A percentile compares a stretch with the other conserved stretches of the same genome.
Evolutionary conservation across 2,113 vertebrate genomes (phyloP).

Genomic region (Vidua chalybeata): DNA sequence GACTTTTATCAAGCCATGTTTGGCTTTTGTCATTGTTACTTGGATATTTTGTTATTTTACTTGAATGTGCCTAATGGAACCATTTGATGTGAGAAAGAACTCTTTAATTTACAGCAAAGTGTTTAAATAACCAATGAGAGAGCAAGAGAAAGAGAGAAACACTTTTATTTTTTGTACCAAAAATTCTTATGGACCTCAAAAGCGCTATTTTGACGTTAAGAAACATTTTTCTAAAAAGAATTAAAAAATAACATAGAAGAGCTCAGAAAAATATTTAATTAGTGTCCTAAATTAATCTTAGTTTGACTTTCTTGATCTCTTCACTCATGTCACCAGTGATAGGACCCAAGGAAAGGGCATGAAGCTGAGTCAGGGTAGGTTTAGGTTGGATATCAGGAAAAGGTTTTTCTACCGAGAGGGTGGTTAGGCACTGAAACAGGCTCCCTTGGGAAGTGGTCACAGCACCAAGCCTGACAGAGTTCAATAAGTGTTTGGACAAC

Average conservation of each 20-base stretch:
- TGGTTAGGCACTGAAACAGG: background rate
- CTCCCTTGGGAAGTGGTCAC: background rate
- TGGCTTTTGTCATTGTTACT: constrained; percentile 84
- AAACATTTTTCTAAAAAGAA: constrained; percentile 68
- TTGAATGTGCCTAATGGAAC: constrained; percentile 89
- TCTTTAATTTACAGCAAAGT: constrained; percentile 79
- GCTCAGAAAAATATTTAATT: constrained; percentile 54
- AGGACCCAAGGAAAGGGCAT: background rate
- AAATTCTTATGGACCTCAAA: constrained; percentile 81
- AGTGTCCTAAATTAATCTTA: constrained; percentile 65
- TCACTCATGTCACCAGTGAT: background rate
- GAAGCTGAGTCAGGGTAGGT: background rate
- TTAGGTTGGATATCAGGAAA: background rate
- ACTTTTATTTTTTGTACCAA: constrained; percentile 83
- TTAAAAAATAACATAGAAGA: constrained; percentile 50
- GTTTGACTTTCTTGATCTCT: constrained; percentile 56
- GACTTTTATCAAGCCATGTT: constrained; percentile 88
- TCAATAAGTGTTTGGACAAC: background rate
- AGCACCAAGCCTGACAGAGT: background rate
- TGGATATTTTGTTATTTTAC: constrained; percentile 84
- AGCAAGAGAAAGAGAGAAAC: constrained; percentile 52
- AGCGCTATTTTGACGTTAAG: constrained; percentile 80
- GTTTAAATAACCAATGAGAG: constrained; percentile 75
- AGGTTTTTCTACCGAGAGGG: background rate
- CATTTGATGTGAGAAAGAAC: constrained; percentile 80